Base-by-base conservation (phyloP, 1,140 invertebrate genomes). In the Propsilocerus akamusi region DNA sequence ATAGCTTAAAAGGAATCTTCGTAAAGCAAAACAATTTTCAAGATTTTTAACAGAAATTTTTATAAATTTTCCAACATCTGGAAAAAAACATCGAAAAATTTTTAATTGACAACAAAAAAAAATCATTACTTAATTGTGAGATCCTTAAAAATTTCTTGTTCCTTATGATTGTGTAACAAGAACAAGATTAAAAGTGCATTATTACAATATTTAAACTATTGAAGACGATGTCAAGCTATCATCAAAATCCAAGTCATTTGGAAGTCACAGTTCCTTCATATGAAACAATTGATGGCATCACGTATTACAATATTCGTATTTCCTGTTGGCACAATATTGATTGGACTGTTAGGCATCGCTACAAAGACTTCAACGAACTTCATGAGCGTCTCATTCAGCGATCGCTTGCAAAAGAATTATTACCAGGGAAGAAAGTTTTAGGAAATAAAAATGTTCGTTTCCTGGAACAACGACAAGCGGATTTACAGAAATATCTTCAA, bases 341-440 rank as follows among this genome's bases (percentile, higher is more conserved):
- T 46, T 96, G 91, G 91, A 76, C 69, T 34, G 78, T 94, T 1
- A 77, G 75, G 55, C 82, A 88, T 59, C 74, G 90, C 47, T 96
- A 93, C 65, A 89, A 77, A 59, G 87, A 93, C 56, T 96, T 96
- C 66, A 77, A 78, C 49, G 83, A 87, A 34, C 71, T 96, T 5
- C 85, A 96, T 61, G 83, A 89, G 12, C 80, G 79, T 59, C 72
- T 95, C 6, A 77, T 87, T 0, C 56, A 66, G 20, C 4, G 82
- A 87, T 54, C 78, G 86, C 61, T 91, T 1, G 74, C 77, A 20
- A 88, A 85, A 62, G 86, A 87, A 56, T 71, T 91, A 49, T 62
- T 96, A 11, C 92, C 92, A 14, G 86, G 88, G 4, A 96, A 96
- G 63, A 93, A 93, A 68, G 71, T 65, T 0, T 78, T 87, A 58